Base-by-base conservation (phyloP, 2,797 vertebrate species). In the Scolopax rusticola region DNA sequence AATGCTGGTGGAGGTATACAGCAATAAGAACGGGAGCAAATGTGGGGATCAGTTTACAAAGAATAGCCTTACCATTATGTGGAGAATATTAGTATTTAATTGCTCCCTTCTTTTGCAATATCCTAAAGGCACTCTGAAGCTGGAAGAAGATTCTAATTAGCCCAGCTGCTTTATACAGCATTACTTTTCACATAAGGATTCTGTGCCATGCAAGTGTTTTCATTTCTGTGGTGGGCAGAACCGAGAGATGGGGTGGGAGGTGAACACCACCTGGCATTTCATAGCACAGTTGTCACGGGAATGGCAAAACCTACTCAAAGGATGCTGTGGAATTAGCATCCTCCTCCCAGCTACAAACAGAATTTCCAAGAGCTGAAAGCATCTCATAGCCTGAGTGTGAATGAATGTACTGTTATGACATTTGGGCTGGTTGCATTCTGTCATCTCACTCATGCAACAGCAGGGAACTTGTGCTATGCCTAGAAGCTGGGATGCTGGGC, bases 251-350 rank as follows among this genome's bases (percentile, higher is more conserved):
- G 77, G 88, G 77, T 94, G 80, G 77, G 88, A 90, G 40, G 43
- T 86, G 80, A 93, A 27, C 53, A 73, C 54, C 83, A 84, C 85
- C 86, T 90, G 95, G 85, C 80, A 87, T 79, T 81, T 75, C 71
- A 30, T 25, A 73, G 81, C 74, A 61, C 61, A 61, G 61, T 69
- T 79, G 24, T 61, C 80, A 50, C 47, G 3, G n/a, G 59, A 76
- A 84, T 54, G 61, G 83, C 41, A 59, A 95, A 93, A 93, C 61
- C 83, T 84, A 38, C 91, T 86, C 91, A 78, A 75, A 91, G 77
- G 82, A 75, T 86, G 89, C 79, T 70, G 57, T 60, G 53, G 53
- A 77, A 93, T 61, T 68, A 68, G 20, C n/a, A 68, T 65, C 59
- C 65, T 91, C 76, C 80, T 91, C 90, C 50, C 47, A 82, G 77